phyloP scores from a whole-genome alignment of 2,113 vertebrate genomes.

The Martes martes region DNA sequence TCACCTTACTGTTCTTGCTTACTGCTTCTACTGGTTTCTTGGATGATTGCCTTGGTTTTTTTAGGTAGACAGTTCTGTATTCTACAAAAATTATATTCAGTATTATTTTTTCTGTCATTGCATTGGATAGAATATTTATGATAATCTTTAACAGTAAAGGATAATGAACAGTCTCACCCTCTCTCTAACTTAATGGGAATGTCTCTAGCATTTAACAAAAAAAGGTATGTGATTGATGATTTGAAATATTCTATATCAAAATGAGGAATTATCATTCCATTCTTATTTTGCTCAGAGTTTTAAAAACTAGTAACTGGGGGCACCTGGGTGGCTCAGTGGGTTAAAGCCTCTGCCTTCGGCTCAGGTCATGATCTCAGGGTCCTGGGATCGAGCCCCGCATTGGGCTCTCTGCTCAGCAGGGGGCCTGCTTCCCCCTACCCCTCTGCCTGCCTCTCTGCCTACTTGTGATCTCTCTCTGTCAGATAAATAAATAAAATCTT shows the following conservation, averaged over 20 bases:
- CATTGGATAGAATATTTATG: background rate
- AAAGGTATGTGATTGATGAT: background rate
- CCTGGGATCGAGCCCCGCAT: no score
- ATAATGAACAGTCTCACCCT: background rate
- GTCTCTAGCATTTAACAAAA: background rate
- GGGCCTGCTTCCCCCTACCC: no score
- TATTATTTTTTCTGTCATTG: background rate
- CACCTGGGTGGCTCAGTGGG: no score
- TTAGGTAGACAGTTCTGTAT: background rate
- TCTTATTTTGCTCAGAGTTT: background rate
- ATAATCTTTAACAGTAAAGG: background rate
- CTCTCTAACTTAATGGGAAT: background rate
- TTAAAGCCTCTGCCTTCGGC: no score
- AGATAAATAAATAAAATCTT: no score
- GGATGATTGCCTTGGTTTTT: background rate
- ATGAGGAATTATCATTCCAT: background rate
- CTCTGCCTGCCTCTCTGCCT: no score
- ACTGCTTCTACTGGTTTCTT: background rate
- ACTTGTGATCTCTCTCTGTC: no score
- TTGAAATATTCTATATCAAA: background rate
- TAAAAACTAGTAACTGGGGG: background rate
- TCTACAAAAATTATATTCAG: background rate
- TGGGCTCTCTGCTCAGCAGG: accelerated
- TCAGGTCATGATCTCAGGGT: no score
- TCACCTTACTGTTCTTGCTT: background rate